Evolutionary conservation across 2,113 vertebrate genomes (phyloP).

Genomic region (Brachyhypopomus gauderio): DNA sequence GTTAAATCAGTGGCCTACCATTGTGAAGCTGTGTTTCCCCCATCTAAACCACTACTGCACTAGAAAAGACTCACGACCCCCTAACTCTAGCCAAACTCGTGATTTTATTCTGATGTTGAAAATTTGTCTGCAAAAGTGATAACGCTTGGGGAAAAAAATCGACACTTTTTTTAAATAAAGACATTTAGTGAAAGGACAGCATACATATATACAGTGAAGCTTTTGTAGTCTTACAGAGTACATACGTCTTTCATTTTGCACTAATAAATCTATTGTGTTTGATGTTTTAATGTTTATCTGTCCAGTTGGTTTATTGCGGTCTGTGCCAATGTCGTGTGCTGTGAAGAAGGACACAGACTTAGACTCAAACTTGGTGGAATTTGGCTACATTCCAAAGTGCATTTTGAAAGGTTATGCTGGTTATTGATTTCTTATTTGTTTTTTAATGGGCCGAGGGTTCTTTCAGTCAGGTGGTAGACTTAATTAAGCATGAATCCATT

Average conservation of each 20-base stretch:
- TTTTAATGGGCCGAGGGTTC: not conserved
- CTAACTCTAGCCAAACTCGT: no score
- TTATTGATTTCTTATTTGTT: conserved; percentile 13
- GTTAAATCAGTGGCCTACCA: no score
- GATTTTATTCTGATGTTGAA: no score
- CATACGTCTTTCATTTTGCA: not conserved
- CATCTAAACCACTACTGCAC: no score
- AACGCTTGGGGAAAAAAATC: no score
- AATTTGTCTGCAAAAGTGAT: no score
- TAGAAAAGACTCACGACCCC: no score
- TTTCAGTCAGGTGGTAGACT: not conserved
- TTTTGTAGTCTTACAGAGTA: not conserved
- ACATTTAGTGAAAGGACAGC: no score
- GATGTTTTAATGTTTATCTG: not conserved
- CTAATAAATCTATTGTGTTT: not conserved
- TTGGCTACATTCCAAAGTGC: not conserved
- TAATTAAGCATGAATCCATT: not conserved
- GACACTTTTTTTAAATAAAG: no score
- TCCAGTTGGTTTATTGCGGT: not conserved
- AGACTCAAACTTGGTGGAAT: not conserved
- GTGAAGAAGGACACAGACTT: not conserved
- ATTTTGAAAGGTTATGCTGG: conserved; percentile 9
- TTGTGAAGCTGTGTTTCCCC: no score
- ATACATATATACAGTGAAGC: not conserved
- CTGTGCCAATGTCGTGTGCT: not conserved